These are phyloP conservation scores for Boloria euphrosyne DNA, from an alignment of 2,888 invertebrate genomes.

Conservation along the genomic window DNA sequence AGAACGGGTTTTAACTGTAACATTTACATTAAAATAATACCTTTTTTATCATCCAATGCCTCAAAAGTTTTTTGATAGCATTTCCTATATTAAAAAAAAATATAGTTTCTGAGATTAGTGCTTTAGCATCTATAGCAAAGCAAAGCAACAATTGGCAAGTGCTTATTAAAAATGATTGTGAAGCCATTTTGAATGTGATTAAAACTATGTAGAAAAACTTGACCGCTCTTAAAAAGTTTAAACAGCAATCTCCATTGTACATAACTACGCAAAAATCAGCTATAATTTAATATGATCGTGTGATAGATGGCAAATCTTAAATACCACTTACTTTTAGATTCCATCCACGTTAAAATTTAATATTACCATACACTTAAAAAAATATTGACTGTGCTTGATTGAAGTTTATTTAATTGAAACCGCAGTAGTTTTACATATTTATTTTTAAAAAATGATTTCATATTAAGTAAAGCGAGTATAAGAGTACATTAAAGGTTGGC, in stretches of 20 bases:
- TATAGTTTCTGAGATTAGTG: too few species aligned
- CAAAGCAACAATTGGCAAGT: conserved; percentile 12
- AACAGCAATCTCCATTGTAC: conserved; percentile 4
- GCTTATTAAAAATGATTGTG: conserved; percentile 1
- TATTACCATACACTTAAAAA: conserved; percentile 2
- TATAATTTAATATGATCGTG: conserved; percentile 12
- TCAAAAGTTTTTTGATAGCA: too few species aligned
- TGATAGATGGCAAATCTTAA: conserved; percentile 11
- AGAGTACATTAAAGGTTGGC: too few species aligned
- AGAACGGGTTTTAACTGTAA: too few species aligned
- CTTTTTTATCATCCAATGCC: too few species aligned
- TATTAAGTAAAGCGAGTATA: too few species aligned
- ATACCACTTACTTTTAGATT: conserved; percentile 15
- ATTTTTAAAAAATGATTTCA: too few species aligned
- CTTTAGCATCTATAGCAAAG: not conserved
- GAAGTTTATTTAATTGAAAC: too few species aligned
- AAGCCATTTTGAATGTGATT: conserved; percentile 8
- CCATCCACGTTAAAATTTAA: conserved; percentile 5
- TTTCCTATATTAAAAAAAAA: too few species aligned
- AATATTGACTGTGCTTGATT: not conserved
- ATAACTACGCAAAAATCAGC: conserved; percentile 6
- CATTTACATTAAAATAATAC: too few species aligned
- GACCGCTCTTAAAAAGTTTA: not conserved
- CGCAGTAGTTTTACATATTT: too few species aligned
- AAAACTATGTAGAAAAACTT: not conserved